Percentiles rank a stretch among this genome's conserved stretches.
Conservation (phyloP, 1,140 invertebrate genomes). For the Globodera rostochiensis region DNA sequence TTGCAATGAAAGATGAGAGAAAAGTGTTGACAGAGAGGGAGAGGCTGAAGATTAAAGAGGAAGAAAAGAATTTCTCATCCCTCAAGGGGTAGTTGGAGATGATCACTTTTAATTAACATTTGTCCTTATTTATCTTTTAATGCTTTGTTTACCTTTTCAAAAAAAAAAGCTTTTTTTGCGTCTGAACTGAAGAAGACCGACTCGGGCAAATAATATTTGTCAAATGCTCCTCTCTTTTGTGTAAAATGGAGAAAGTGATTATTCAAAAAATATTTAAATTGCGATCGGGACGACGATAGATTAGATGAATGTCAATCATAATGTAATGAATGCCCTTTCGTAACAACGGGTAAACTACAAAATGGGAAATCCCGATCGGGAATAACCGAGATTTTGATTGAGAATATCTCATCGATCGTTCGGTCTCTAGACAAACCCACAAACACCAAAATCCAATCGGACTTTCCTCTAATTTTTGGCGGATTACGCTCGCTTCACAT, state of each 20-base stretch:
- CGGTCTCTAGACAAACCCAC: not conserved
- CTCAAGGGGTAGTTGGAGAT: not conserved
- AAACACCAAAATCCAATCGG: not conserved
- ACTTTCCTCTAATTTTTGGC: not conserved
- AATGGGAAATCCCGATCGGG: no score
- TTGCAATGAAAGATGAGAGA: constrained; percentile 57
- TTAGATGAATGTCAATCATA: no score
- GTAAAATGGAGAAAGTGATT: not conserved
- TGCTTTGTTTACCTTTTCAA: not conserved
- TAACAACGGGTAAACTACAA: no score
- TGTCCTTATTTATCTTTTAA: not conserved
- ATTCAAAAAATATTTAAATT: no score
- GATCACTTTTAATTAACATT: constrained; percentile 5
- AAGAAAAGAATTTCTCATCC: constrained; percentile 48
- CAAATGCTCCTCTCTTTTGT: not conserved
- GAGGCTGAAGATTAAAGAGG: constrained; percentile 48
- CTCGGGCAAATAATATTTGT: not conserved
- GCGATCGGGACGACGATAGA: no score
- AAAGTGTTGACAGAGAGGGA: constrained; percentile 49
- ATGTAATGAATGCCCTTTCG: no score
- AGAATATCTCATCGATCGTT: no score
- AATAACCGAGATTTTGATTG: no score
- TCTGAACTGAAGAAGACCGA: not conserved
- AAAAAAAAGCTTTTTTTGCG: not conserved
- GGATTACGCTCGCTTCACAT: not conserved